Conservation (phyloP, 2,113 vertebrate genomes). For the Peromyscus maniculatus region DNA sequence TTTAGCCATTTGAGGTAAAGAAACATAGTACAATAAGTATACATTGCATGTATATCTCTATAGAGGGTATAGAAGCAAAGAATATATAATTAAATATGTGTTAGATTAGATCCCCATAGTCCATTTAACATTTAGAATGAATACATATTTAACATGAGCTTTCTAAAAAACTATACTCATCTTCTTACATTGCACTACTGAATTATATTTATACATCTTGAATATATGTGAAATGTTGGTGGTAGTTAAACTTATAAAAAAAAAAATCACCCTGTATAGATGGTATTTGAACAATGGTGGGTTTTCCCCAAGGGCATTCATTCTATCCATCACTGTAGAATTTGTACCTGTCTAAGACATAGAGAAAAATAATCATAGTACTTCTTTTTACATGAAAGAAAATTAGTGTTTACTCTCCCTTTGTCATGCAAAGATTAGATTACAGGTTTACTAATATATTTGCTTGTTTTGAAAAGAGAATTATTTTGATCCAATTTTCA, state of each 20-base stretch:
- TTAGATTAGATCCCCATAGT: slow-evolving; percentile 57
- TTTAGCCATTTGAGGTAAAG: background rate
- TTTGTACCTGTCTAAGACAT: too few species aligned
- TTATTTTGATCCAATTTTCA: slow-evolving; percentile 83
- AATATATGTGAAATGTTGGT: slow-evolving; percentile 75
- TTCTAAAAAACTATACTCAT: slow-evolving; percentile 79
- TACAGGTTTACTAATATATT: slow-evolving; percentile 82
- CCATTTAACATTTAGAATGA: slow-evolving; percentile 65
- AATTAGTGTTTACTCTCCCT: slow-evolving; percentile 83
- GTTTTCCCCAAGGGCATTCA: background rate
- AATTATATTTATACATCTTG: slow-evolving; percentile 52
- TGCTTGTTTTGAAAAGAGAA: slow-evolving; percentile 67
- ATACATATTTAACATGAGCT: slow-evolving; percentile 75
- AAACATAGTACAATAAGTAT: background rate
- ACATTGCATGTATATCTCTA: fast-evolving
- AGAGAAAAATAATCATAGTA: background rate
- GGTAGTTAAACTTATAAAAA: slow-evolving; percentile 61
- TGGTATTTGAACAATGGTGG: too few species aligned
- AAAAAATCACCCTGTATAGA: background rate
- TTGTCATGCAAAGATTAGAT: slow-evolving; percentile 75
- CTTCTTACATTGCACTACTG: slow-evolving; percentile 64
- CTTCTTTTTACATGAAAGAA: background rate
- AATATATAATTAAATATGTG: background rate
- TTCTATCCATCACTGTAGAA: too few species aligned
- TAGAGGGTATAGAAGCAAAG: fast-evolving